Base-by-base conservation (phyloP, 2,113 vertebrate genomes). In the Lethenteron camtschaticum region DNA sequence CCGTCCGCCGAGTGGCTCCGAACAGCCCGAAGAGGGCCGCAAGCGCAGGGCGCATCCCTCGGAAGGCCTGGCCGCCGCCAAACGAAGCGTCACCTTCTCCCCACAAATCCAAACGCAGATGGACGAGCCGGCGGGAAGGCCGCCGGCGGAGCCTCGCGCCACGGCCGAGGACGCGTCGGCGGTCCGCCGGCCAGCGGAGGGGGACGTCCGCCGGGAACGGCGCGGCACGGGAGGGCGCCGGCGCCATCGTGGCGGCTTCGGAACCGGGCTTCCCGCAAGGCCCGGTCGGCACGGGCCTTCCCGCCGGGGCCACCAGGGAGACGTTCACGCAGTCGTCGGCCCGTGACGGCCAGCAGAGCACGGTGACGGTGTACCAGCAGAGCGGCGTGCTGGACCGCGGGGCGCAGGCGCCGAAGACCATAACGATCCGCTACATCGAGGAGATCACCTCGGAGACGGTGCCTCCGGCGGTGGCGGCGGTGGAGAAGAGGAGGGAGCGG, bases 371-470 rank as follows among this genome's bases (percentile, higher is more conserved):
- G 41, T 66, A 66, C 63, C n/a, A 66, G 24, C n/a, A 66, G 63
- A n/a, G 24, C 63, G 24, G 63, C 63, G 24, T 24, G 63, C n/a
- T 66, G 10, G 24, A 66, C n/a, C 24, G 63, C 63, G 63, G 63
- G n/a, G 63, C 63, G 10, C 41, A 41, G 6, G 63, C 24, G 8
- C 63, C 63, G 24, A n/a, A 24, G 10, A 66, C 63, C 63, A 66
- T 66, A n/a, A 66, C 63, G n/a, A 66, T 66, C 63, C 63, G 63
- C 63, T 66, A 66, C 63, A 66, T 66, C 24, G 63, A 66, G 63
- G 63, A 66, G 10, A 66, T 66, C n/a, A 10, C 24, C 2, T n/a
- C 63, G 24, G 63, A 66, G 41, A 41, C 41, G 41, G 41, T 41
- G 41, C 41, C 41, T 5, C 41, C 41, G 41, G 41, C 41, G 41